Base-by-base conservation (phyloP, 1,140 invertebrate genomes). In the Phymorhynchus buccinoides region DNA sequence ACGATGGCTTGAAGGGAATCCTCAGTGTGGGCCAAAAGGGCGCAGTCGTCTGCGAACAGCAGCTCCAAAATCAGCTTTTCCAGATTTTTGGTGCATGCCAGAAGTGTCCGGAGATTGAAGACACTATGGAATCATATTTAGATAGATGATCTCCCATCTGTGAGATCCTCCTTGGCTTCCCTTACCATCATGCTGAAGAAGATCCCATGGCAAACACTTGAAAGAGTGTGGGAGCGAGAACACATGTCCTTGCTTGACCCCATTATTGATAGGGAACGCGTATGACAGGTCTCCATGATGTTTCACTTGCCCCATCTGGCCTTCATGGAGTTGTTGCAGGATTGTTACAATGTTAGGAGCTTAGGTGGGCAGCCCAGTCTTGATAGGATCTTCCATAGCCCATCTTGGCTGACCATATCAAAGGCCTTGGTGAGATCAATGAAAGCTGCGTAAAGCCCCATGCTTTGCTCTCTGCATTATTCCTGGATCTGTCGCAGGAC, bases 401-500 rank as follows among this genome's bases (percentile, higher is more conserved):
- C 81, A 37, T 37, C 22, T 41, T 84, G 35, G 71, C 84, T 86
- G 66, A 88, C 87, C n/a, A 86, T 86, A 66, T 88, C 86, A 77
- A 88, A 88, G 16, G 88, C 83, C 75, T 89, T 88, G 1, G 86
- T 88, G 30, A 90, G 84, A 79, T 89, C 88, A 6, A 90, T 75
- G 71, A 87, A 88, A 6, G 81, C 84, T 12, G 52, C 1, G 83
- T 87, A 89, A 6, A 89, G 89, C 14, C 18, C 52, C 35, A 48
- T 35, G 18, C 82, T 71, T 56, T 88, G 89, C 84, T 89, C 88
- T 27, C 78, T n/a, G 68, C 87, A 86, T 73, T 89, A 87, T 41
- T 89, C 84, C 62, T 88, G 85, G 0, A 90, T 80, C 71, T 89
- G 88, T 14, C 79, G 52, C n/a, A 81, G 84, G n/a, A n/a, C n/a